Conservation (phyloP, 2,113 vertebrate species). For the Dasyurus viverrinus region DNA sequence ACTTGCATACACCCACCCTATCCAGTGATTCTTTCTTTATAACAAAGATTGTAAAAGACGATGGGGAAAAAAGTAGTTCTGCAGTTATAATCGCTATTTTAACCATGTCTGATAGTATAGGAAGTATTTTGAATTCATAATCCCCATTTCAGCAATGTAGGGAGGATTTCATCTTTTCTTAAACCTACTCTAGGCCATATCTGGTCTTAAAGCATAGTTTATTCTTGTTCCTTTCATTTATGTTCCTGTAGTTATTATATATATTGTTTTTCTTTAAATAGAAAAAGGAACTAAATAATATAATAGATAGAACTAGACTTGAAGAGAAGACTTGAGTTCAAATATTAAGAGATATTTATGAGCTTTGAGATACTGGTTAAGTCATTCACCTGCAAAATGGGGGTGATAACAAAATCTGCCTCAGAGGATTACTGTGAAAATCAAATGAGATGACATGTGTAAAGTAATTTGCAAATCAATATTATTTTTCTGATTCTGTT, state of each 20-base stretch:
- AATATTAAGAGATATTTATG: background rate
- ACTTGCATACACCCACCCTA: background rate
- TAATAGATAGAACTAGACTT: background rate
- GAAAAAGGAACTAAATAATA: background rate
- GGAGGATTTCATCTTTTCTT: background rate
- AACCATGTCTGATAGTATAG: background rate
- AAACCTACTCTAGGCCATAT: background rate
- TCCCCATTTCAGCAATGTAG: background rate
- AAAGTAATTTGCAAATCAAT: background rate
- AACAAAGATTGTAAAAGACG: background rate
- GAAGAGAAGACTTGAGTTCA: background rate
- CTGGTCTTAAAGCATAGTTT: background rate
- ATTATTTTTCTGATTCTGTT: background rate
- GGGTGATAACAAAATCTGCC: too few relatives aligned
- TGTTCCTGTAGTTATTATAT: background rate
- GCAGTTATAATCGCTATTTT: background rate
- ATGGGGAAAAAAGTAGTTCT: background rate
- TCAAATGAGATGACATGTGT: background rate
- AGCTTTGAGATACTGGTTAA: background rate
- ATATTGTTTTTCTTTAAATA: background rate
- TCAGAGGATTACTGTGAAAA: background rate
- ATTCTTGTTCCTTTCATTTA: background rate
- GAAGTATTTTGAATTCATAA: background rate
- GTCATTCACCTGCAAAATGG: background rate
- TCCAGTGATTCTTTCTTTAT: background rate